phyloP scores from a whole-genome alignment of 2,888 invertebrate species.

The Hypomecis punctinalis region DNA sequence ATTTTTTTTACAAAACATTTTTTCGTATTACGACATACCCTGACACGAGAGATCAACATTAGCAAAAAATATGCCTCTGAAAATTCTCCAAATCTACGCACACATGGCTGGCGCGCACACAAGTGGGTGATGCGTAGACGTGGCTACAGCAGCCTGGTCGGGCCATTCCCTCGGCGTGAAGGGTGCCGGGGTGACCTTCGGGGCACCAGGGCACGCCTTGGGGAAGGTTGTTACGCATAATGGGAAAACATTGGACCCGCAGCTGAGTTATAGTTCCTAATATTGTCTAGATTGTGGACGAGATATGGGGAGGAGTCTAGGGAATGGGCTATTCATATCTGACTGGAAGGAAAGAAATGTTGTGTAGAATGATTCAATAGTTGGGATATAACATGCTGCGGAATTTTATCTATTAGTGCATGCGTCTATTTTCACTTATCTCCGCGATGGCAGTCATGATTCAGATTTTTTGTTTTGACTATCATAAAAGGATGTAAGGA shows the following conservation, averaged over 20 bases:
- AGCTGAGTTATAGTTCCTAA: slow-evolving; percentile 18
- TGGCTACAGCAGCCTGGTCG: slow-evolving; percentile 5
- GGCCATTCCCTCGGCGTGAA: slow-evolving; percentile 26
- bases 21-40: no score
- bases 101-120: slow-evolving; percentile 14
- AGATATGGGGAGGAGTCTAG: slow-evolving; percentile 6
- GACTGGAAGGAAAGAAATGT: not conserved
- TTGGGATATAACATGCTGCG: no score
- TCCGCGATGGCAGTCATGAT: no score
- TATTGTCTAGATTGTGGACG: slow-evolving; percentile 7
- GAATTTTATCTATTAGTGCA: no score
- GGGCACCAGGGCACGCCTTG: slow-evolving; percentile 31
- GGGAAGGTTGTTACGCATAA: slow-evolving; percentile 34
- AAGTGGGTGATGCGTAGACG: not conserved
- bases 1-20: no score
- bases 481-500: no score
- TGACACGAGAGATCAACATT: no score
- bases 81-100: not conserved
- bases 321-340: not conserved
- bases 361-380: not conserved
- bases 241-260: slow-evolving; percentile 15
- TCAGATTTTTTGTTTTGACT: no score
- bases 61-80: no score
- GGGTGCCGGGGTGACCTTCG: slow-evolving; percentile 35
- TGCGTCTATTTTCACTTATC: no score